These are phyloP conservation scores for Lathamus discolor DNA, from an alignment of 2,113 vertebrate species.

Conservation along the genomic window DNA sequence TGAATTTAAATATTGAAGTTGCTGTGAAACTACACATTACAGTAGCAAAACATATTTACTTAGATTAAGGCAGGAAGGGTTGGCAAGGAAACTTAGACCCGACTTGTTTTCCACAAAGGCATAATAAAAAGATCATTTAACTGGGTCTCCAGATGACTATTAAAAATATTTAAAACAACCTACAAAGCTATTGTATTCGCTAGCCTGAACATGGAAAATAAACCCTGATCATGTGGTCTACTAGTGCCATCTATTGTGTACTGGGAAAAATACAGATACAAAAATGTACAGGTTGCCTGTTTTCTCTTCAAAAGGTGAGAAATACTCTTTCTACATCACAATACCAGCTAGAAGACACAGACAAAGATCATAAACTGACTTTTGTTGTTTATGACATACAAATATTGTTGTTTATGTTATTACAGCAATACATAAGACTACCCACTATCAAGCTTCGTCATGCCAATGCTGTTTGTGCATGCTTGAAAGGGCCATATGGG, in stretches of 20 bases:
- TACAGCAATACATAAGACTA: background rate
- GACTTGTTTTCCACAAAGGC: background rate
- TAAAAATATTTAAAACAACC: conserved; percentile 12
- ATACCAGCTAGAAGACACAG: background rate
- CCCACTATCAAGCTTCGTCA: background rate
- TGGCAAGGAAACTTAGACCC: background rate
- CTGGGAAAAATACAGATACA: background rate
- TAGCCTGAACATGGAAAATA: background rate
- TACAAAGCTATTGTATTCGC: background rate
- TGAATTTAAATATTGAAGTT: background rate
- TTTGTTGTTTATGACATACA: background rate
- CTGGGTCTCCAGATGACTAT: background rate
- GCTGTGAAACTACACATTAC: background rate
- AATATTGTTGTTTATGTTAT: background rate
- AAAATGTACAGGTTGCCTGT: background rate
- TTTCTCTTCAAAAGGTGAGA: background rate
- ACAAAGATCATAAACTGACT: background rate
- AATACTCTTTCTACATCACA: background rate
- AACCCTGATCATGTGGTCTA: background rate
- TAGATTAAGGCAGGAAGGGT: background rate
- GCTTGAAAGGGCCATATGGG: fast-evolving
- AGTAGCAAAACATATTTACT: conserved; percentile 7
- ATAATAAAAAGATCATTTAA: background rate
- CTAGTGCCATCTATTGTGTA: conserved; percentile 64
- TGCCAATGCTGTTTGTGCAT: background rate